Base-by-base conservation (phyloP, 2,797 vertebrate species). In the Darevskia mixta region DNA sequence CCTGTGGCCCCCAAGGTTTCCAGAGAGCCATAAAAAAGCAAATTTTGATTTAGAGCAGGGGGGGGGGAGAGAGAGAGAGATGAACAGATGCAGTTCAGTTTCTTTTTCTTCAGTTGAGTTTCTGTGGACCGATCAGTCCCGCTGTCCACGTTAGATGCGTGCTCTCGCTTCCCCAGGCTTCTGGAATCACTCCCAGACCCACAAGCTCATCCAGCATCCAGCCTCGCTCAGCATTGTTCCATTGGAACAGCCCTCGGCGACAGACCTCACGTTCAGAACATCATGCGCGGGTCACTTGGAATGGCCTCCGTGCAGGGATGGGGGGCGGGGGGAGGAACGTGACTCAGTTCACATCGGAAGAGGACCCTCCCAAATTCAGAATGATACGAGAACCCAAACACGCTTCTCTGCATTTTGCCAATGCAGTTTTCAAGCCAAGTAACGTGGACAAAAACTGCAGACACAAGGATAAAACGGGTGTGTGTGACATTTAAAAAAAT, bases 1-100 rank as follows among this genome's bases (percentile, higher is more conserved):
- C 75, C 17, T 10, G 18, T 27, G 29, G 73, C 64, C 87, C 64
- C 11, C 25, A 23, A 55, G 86, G 11, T 67, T 76, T 87, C 86
- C 43, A 55, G 43, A 88, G 45, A 88, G 75, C 67, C n/a, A 71
- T 79, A 38, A 86, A 55, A 32, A 66, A 71, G 32, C 20, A 41
- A 43, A 55, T 32, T n/a, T 79, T 32, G 25, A n/a, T 69, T 79
- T 79, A 78, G 58, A 67, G 49, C 11, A 11, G 49, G 41, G 38
- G 45, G 41, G 69, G 8, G 35, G 35, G 35, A 3, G 35, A 35
- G 35, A 35, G 35, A 35, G 35, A 72, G n/a, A 88, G n/a, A 32
- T 27, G 66, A 84, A 72, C 27, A 20, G 49, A 25, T 88, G 67
- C 43, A 72, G 49, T 13, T 55, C 49, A 55, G 49, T 13, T 55